A percentile compares a stretch with the other conserved stretches of the same genome.
These are phyloP conservation scores for Cordilura impudica DNA, from an alignment of 2,888 invertebrate genomes.

Conservation along the genomic window DNA sequence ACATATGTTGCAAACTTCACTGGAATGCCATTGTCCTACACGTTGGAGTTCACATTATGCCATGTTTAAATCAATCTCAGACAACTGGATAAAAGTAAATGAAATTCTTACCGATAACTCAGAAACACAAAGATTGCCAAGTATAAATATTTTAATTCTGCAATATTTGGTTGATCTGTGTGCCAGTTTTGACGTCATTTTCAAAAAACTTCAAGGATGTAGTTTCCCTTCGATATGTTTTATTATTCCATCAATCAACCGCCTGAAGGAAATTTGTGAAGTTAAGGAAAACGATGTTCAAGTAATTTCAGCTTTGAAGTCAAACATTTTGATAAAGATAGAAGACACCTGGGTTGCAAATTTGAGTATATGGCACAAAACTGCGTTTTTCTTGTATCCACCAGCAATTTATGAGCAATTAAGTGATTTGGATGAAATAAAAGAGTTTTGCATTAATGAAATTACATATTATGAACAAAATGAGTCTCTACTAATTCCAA, in stretches of 20 bases:
- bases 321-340: conserved; percentile 43
- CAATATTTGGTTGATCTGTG: conserved; percentile 47
- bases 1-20: conserved; percentile 38
- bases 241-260: conserved; percentile 42
- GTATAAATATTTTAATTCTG: conserved; percentile 44
- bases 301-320: conserved; percentile 31
- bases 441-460: conserved; percentile 31
- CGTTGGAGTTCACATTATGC: conserved; percentile 55
- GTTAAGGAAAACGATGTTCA: conserved; percentile 13
- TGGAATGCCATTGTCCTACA: conserved; percentile 47
- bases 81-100: conserved; percentile 55
- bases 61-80: conserved; percentile 43
- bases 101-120: conserved; percentile 38
- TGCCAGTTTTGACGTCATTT: conserved; percentile 54
- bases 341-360: conserved; percentile 39
- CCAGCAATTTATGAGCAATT: conserved; percentile 35
- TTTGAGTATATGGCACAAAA: conserved; percentile 34
- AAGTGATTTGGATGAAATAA: conserved; percentile 41
- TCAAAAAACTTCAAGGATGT: conserved; percentile 57
- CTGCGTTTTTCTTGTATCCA: conserved; percentile 20
- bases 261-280: conserved; percentile 38
- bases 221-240: conserved; percentile 53
- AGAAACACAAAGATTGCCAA: conserved; percentile 31
- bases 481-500: neutral
- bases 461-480: conserved; percentile 3